A percentile compares a stretch with the other conserved stretches of the same genome.
phyloP scores from a whole-genome alignment of 2,797 vertebrate genomes.

The Pangasius djambal region DNA sequence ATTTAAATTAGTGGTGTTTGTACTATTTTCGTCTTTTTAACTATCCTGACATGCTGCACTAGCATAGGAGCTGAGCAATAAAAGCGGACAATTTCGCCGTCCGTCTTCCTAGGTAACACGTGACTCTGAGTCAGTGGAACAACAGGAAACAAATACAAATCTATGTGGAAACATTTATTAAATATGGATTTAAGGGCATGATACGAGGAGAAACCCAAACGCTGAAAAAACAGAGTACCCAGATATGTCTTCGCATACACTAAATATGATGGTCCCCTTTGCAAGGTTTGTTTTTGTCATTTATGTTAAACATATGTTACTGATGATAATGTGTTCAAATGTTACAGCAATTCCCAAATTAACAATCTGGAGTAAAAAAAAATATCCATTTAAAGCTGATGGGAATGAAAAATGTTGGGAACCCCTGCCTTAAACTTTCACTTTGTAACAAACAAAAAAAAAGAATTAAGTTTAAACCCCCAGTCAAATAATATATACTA shows the following conservation, averaged over 20 bases:
- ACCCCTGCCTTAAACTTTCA: background rate
- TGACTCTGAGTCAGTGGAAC: background rate
- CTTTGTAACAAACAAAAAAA: background rate
- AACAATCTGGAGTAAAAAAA: background rate
- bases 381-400: too few species aligned
- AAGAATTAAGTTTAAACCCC: background rate
- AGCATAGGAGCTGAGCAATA: too few species aligned
- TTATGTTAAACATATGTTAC: background rate
- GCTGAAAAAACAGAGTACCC: background rate
- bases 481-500: too few species aligned
- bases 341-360: background rate
- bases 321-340: background rate
- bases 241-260: background rate
- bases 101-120: too few species aligned
- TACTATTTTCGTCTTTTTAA: background rate
- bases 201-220: background rate
- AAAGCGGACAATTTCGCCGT: background rate
- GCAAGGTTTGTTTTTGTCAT: background rate
- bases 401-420: background rate
- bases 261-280: background rate
- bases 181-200: background rate
- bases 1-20: background rate
- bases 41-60: background rate
- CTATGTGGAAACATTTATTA: background rate
- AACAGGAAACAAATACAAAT: background rate